Base-by-base conservation (phyloP, 1,140 invertebrate species). In the Drosophila burlai region DNA sequence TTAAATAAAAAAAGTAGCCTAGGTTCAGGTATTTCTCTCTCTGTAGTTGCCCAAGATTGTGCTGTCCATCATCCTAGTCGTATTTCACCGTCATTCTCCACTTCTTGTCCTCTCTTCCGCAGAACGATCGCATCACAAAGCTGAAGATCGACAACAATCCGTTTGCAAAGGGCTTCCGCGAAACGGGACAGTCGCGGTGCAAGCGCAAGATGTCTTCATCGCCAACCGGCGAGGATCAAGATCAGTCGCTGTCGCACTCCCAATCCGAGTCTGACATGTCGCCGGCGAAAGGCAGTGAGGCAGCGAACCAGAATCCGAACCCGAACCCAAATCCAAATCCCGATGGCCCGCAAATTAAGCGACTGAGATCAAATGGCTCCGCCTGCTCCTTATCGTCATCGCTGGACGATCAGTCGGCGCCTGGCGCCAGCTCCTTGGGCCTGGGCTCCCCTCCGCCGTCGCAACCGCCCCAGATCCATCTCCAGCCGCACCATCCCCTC, bases 131-230 rank as follows among this genome's bases (percentile, higher is more conserved):
- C 93, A 98, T 99, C 77, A 99, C 97, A 1, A 96, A 98, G 90
- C 92, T 99, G 80, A 99, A 99, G 93, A 99, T 99, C 77, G 96
- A 98, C 93, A 96, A 98, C 93, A 99, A 99, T 93, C 98, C 98
- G 4, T 99, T 99, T 94, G 98, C 98, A 0, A 99, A 99, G 94
- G 98, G 98, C 0, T 99, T 99, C 93, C 95, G 98, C 46, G 97
- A 98, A 79, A 96, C 95, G 66, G 97, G 97, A 10, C 95, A 96
- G 81, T 96, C 96, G 0, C 94, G 95, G 50, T 95, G 95, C 87
- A 97, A 96, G 80, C 93, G 96, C 74, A 96, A 96, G 89, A 77
- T 93, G 80, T 79, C 85, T 90, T 91, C 85, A 90, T 90, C 85
- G 72, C 85, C 85, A 72, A 85, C 85, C 16, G 83, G 84, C 71